A percentile compares a stretch with the other conserved stretches of the same genome.
Evolutionary conservation across 1,140 invertebrate genomes (phyloP).

Genomic region (Cheumatopsyche charites): DNA sequence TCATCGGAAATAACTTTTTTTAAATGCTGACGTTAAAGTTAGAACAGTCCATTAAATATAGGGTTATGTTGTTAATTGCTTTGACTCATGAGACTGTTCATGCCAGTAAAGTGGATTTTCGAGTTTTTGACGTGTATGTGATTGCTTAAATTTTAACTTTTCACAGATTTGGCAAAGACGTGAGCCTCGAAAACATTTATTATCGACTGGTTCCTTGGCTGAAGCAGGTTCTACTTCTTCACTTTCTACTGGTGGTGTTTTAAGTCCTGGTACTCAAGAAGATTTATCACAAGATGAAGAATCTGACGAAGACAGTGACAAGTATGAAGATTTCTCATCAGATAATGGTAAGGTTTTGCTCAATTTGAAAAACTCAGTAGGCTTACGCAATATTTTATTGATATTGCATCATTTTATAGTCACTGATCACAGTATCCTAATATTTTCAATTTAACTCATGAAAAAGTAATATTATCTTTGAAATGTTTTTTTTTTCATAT

Average conservation of each 20-base stretch:
- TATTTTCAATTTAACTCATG: too few relatives aligned
- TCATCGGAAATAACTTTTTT: background rate
- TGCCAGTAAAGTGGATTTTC: too few relatives aligned
- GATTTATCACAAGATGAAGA: conserved; percentile 87
- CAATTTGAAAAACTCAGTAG: background rate
- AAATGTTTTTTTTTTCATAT: too few relatives aligned
- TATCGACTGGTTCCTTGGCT: conserved; percentile 84
- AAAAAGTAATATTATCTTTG: too few relatives aligned
- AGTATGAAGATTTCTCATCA: conserved; percentile 84
- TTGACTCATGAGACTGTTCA: conserved; percentile 4
- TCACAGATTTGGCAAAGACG: conserved; percentile 79
- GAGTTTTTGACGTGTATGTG: too few relatives aligned
- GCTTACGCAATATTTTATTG: background rate
- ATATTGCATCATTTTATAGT: conserved; percentile 37
- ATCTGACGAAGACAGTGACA: conserved; percentile 79
- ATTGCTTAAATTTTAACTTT: background rate
- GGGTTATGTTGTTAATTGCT: background rate
- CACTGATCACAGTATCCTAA: too few relatives aligned
- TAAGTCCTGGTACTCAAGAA: conserved; percentile 77
- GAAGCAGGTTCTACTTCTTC: conserved; percentile 89
- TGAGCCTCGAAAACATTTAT: conserved; percentile 82
- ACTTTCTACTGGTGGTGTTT: conserved; percentile 77
- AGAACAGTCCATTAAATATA: background rate
- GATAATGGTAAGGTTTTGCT: conserved; percentile 68
- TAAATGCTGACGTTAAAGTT: background rate